Conservation (phyloP, 2,888 invertebrate species). For the Clusia tigrina region DNA sequence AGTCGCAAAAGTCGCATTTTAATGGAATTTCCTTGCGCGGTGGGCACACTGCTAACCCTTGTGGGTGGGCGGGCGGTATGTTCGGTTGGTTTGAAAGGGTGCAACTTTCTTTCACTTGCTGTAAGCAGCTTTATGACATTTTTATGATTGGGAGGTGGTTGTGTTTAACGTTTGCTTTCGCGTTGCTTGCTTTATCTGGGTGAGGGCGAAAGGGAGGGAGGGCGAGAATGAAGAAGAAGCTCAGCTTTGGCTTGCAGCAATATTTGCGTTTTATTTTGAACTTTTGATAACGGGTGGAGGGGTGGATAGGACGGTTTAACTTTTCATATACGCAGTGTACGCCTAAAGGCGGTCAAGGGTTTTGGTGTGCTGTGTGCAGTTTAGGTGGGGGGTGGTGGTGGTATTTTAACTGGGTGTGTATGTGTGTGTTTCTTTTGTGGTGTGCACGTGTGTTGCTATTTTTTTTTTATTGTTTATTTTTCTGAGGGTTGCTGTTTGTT, state of each 20-base stretch:
- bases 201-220: no score
- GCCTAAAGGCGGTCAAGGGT: constrained; percentile 22
- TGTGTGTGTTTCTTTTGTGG: neutral
- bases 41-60: no score
- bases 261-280: neutral
- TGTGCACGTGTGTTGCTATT: neutral
- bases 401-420: neutral
- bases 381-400: neutral
- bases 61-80: no score
- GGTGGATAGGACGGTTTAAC: neutral
- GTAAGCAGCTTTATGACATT: no score
- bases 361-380: constrained; percentile 13
- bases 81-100: no score
- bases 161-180: no score
- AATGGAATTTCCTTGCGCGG: constrained; percentile 8
- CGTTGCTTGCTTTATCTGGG: no score
- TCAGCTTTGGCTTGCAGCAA: constrained; percentile 2
- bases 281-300: neutral
- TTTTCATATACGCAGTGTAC: neutral
- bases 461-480: neutral
- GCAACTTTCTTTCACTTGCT: no score
- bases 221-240: no score
- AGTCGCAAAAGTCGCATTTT: neutral
- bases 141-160: no score
- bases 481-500: neutral